Conservation (phyloP, 2,888 invertebrate species). For the Lycaena phlaeas region DNA sequence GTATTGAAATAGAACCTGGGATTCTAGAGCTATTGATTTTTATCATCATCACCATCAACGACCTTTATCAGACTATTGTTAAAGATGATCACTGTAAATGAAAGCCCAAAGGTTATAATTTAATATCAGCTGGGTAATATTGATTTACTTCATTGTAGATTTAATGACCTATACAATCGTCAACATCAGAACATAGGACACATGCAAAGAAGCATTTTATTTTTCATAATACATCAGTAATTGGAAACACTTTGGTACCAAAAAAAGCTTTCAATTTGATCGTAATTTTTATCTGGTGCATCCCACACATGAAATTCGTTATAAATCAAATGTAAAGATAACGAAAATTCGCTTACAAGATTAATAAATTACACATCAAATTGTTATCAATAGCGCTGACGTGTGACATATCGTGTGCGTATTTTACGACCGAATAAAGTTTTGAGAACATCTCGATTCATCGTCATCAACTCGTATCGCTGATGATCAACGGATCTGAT, state of each 20-base stretch:
- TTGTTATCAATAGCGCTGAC: slow-evolving; percentile 43
- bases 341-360: slow-evolving; percentile 11
- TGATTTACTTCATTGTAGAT: too few species aligned
- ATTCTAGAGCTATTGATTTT: too few species aligned
- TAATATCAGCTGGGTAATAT: too few species aligned
- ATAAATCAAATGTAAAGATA: slow-evolving; percentile 11
- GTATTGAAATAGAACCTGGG: too few species aligned
- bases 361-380: slow-evolving; percentile 16
- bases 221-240: slow-evolving; percentile 5
- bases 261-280: slow-evolving; percentile 9
- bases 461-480: too few species aligned
- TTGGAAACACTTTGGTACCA: slow-evolving; percentile 4
- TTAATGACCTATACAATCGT: too few species aligned
- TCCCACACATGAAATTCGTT: slow-evolving; percentile 9
- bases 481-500: slow-evolving; percentile 41
- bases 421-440: slow-evolving; percentile 30
- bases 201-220: too few species aligned
- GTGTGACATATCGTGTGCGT: slow-evolving; percentile 44
- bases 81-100: too few species aligned
- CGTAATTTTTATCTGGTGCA: slow-evolving; percentile 9
- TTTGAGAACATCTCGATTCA: slow-evolving; percentile 10
- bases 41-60: too few species aligned
- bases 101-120: too few species aligned
- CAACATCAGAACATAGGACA: too few species aligned
- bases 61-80: too few species aligned